Conservation (phyloP, 2,888 invertebrate genomes). For the Sussaba pulchella region DNA sequence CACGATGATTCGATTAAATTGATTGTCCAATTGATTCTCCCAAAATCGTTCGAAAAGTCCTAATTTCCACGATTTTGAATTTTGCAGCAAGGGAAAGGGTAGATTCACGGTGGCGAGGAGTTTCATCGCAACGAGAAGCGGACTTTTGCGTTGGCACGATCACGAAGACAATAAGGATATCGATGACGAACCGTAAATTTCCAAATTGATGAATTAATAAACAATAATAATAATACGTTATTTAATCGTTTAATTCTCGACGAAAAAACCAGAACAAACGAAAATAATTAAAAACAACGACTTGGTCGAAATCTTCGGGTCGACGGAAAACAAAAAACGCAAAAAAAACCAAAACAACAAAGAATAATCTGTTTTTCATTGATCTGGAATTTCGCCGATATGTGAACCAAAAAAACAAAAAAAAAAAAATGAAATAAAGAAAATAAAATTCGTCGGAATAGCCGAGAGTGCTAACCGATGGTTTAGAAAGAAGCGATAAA, state of each 20-base stretch:
- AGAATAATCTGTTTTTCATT: no score
- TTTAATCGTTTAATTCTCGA: slow-evolving; percentile 47
- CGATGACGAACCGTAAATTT: slow-evolving; percentile 89
- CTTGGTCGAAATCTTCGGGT: slow-evolving; percentile 29
- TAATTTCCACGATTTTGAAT: no score
- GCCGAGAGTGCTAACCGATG: slow-evolving; percentile 36
- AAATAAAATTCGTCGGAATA: slow-evolving; percentile 54
- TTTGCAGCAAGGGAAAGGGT: slow-evolving; percentile 94
- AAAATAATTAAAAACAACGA: slow-evolving; percentile 20
- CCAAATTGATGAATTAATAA: slow-evolving; percentile 62
- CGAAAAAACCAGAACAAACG: slow-evolving; percentile 20
- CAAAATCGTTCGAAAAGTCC: no score
- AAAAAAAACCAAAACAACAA: no score
- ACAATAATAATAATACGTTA: slow-evolving; percentile 13
- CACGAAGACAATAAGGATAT: slow-evolving; percentile 87
- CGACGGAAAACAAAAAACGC: no score
- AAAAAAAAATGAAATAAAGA: slow-evolving; percentile 15
- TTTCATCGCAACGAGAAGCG: slow-evolving; percentile 96
- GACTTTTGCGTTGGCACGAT: slow-evolving; percentile 95
- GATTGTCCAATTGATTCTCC: no score
- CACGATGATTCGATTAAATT: no score
- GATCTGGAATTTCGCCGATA: no score
- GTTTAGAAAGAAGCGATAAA: not conserved
- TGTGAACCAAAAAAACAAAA: no score
- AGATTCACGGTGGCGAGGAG: slow-evolving; percentile 94